A percentile compares a stretch with the other conserved stretches of the same genome.
These are phyloP conservation scores for Elmis aenea DNA, from an alignment of 2,888 invertebrate genomes.

Conservation along the genomic window DNA sequence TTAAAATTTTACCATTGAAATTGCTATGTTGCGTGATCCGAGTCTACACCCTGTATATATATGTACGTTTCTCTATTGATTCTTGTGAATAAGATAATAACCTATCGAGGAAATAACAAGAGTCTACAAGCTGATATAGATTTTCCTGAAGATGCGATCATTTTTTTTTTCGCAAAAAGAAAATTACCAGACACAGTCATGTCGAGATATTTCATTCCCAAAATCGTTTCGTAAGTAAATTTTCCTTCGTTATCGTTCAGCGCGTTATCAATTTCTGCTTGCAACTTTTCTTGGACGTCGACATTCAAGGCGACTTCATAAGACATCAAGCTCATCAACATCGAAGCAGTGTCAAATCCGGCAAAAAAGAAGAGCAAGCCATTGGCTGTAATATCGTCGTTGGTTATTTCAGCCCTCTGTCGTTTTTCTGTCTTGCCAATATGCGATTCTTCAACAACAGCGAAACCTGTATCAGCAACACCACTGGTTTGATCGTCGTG, in stretches of 20 bases:
- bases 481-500: too few relatives aligned
- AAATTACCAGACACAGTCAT: slow-evolving; percentile 42
- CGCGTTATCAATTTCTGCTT: slow-evolving; percentile 52
- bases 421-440: slow-evolving; percentile 35
- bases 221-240: slow-evolving; percentile 45
- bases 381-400: slow-evolving; percentile 54
- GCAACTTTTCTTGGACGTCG: slow-evolving; percentile 53
- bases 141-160: too few relatives aligned
- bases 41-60: too few relatives aligned
- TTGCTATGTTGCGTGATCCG: too few relatives aligned
- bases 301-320: slow-evolving; percentile 56
- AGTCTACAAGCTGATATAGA: too few relatives aligned
- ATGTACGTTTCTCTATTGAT: too few relatives aligned
- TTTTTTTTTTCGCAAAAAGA: too few relatives aligned
- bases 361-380: slow-evolving; percentile 51
- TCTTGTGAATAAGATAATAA: too few relatives aligned
- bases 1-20: too few relatives aligned
- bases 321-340: slow-evolving; percentile 48
- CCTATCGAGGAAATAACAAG: too few relatives aligned
- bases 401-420: slow-evolving; percentile 25
- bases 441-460: slow-evolving; percentile 46
- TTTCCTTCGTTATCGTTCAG: slow-evolving; percentile 46
- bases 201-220: slow-evolving; percentile 51
- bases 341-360: slow-evolving; percentile 50
- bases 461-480: slow-evolving; percentile 47